Evolutionary conservation across 2,888 invertebrate species (phyloP).

Genomic region (Odontothrips loti): DNA sequence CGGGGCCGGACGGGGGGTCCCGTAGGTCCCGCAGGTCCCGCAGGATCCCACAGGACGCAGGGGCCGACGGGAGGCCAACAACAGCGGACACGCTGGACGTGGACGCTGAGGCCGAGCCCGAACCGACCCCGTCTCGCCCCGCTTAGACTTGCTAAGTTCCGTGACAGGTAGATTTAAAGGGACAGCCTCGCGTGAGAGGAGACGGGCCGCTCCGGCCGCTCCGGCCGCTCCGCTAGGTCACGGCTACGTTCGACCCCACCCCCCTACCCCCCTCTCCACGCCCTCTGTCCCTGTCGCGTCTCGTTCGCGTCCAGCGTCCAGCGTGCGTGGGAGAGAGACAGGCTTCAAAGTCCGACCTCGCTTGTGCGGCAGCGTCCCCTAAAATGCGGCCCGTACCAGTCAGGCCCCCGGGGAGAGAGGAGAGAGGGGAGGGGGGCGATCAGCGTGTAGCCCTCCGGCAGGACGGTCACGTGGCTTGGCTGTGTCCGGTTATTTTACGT

Average conservation of each 20-base stretch:
- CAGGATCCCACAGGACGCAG: too few relatives aligned
- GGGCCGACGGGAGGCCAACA: too few relatives aligned
- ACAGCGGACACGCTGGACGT: too few relatives aligned
- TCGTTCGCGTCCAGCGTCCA: neutral
- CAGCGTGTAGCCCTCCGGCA: too few relatives aligned
- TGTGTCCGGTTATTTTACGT: too few relatives aligned
- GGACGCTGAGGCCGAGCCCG: too few relatives aligned
- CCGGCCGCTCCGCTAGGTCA: neutral
- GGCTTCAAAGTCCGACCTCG: neutral
- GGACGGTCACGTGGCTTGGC: too few relatives aligned
- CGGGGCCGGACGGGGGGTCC: too few relatives aligned
- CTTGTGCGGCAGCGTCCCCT: neutral
- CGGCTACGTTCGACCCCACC: neutral
- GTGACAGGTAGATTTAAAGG: constrained; percentile 22
- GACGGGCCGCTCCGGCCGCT: neutral
- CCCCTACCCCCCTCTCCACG: neutral
- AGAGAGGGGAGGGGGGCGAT: neutral
- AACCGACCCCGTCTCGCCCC: neutral
- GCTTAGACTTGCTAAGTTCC: constrained; percentile 24
- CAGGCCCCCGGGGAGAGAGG: neutral
- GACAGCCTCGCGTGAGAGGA: neutral
- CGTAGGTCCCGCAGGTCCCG: too few relatives aligned
- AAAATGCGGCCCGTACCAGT: neutral
- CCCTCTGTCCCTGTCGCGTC: neutral
- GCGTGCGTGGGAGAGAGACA: too few relatives aligned